Base-by-base conservation (phyloP, 2,797 vertebrate genomes). In the Etheostoma nigrum region DNA sequence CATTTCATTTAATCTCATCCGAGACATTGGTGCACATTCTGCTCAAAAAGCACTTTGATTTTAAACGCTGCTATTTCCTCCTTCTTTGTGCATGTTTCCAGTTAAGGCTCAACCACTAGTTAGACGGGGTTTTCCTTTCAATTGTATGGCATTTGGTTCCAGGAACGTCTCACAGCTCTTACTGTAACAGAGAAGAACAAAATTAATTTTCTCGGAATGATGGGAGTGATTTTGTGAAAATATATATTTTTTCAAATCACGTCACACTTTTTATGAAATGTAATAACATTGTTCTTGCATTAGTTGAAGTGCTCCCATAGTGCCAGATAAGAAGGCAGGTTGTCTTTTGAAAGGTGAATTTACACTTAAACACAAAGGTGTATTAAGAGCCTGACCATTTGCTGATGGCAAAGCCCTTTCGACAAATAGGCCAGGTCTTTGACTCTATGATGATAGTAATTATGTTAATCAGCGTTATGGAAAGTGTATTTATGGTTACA, bases 381-480 rank as follows among this genome's bases (percentile, higher is more conserved):
- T 5, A 19, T 27, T 53, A 18, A 12, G n/a, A 48, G 21, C 36
- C n/a, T 49, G 25, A 14, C 27, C 4, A 5, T 49, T 30, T 7
- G 30, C 51, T 55, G 59, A 49, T 59, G 21, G 9, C 12, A 47
- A 33, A 55, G 44, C 9, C 6, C 36, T 48, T 42, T 7, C 40
- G 42, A 55, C 45, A 51, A 21, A 36, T 25, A 16, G 21, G n/a
- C 13, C 4, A 25, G 10, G 27, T 62, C 47, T 66, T 72, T 1
- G 57, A 25, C 15, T 25, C 27, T 5, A 19, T 62, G 67, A 73
- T 69, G 3, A 71, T 45, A 47, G 52, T 62, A 19, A 36, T 75
- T 67, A 44, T 54, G 60, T 30, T 52, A 11, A 40, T 49, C 54
- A 12, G 42, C 2, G 11, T n/a, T 51, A 9, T 51, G n/a, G n/a